phyloP scores from a whole-genome alignment of 2,888 invertebrate genomes.

The Margaritifera margaritifera region DNA sequence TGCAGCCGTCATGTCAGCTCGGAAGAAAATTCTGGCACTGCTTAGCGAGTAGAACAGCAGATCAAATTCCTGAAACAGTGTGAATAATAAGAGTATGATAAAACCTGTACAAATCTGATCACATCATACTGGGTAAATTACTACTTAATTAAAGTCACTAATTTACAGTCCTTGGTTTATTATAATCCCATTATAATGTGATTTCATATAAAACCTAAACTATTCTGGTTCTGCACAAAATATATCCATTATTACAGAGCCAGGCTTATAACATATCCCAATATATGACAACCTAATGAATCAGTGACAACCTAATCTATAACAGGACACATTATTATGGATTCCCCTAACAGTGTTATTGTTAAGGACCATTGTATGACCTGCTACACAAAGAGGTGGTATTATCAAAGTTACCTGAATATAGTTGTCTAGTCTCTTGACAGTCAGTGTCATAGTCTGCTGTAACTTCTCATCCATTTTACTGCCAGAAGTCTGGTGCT shows the following conservation, averaged over 20 bases:
- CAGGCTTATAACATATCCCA: too few species aligned
- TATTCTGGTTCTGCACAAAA: too few species aligned
- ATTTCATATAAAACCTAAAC: too few species aligned
- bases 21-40: slow-evolving; percentile 96
- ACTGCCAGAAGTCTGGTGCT: slow-evolving; percentile 49
- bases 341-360: too few species aligned
- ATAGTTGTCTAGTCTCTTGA: slow-evolving; percentile 86
- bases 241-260: too few species aligned
- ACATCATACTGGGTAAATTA: too few species aligned
- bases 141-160: too few species aligned
- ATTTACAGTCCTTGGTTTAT: too few species aligned
- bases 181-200: too few species aligned
- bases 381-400: neutral
- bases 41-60: slow-evolving; percentile 91
- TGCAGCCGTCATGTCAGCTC: slow-evolving; percentile 73
- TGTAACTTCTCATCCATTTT: slow-evolving; percentile 86
- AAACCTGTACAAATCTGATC: too few species aligned
- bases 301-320: neutral
- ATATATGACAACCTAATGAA: neutral
- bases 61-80: slow-evolving; percentile 84
- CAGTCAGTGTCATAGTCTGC: slow-evolving; percentile 91
- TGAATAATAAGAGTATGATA: neutral
- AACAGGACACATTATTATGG: too few species aligned
- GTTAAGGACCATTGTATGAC: too few species aligned
- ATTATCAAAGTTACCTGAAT: slow-evolving; percentile 74